These are phyloP conservation scores for Alauda arvensis DNA, from an alignment of 2,797 vertebrate species.

Conservation along the genomic window DNA sequence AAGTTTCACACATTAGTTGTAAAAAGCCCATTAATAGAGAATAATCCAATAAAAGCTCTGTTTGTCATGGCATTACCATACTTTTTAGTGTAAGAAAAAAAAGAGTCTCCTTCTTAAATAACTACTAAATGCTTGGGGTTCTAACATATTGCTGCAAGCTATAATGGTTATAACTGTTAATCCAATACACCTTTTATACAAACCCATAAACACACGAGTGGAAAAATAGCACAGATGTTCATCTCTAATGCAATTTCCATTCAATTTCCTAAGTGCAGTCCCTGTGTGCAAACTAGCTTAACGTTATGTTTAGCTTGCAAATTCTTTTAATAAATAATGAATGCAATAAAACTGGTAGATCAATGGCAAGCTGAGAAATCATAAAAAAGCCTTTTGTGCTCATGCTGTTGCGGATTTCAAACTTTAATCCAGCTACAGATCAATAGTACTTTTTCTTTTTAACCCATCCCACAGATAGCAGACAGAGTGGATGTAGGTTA, in stretches of 20 bases:
- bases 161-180: conserved; percentile 77
- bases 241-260: conserved; percentile 94
- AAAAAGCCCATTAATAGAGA: conserved; percentile 49
- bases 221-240: conserved; percentile 90
- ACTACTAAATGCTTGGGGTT: conserved; percentile 60
- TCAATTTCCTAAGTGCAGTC: conserved; percentile 93
- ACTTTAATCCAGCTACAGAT: conserved; percentile 77
- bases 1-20: conserved; percentile 23
- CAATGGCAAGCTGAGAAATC: conserved; percentile 86
- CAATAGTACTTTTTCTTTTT: conserved; percentile 75
- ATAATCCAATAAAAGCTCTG: conserved; percentile 38
- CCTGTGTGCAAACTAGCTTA: conserved; percentile 88
- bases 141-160: conserved; percentile 68
- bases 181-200: conserved; percentile 79
- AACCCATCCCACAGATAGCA: conserved; percentile 70
- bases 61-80: conserved; percentile 5
- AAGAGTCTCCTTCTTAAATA: conserved; percentile 48
- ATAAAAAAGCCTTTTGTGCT: conserved; percentile 80
- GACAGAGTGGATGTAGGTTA: conserved; percentile 65
- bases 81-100: conserved; percentile 37
- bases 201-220: conserved; percentile 79
- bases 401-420: conserved; percentile 76
- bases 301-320: conserved; percentile 90
- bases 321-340: conserved; percentile 92
- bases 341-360: conserved; percentile 87